These are phyloP conservation scores for Eira barbara DNA, from an alignment of 2,113 vertebrate species.

Conservation along the genomic window DNA sequence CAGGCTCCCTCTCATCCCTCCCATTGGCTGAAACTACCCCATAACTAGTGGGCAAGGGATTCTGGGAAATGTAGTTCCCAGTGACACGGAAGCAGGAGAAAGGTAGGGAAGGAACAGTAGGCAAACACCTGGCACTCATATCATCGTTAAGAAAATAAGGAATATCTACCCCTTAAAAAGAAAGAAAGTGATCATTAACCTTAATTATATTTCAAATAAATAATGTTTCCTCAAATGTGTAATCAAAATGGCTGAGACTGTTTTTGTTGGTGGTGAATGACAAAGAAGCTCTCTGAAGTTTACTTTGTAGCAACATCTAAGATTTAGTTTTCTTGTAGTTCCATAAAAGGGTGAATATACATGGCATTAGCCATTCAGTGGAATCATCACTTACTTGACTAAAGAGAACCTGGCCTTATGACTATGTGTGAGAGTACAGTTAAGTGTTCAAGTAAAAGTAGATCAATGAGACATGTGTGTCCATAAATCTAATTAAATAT, in stretches of 20 bases:
- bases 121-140: neutral
- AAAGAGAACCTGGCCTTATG: neutral
- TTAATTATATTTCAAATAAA: slow-evolving; percentile 22
- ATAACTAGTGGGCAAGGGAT: neutral
- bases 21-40: neutral
- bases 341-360: neutral
- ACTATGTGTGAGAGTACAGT: neutral
- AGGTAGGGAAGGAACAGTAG: neutral
- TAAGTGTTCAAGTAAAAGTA: neutral
- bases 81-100: neutral
- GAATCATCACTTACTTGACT: neutral
- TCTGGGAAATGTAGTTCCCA: neutral
- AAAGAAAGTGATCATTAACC: neutral
- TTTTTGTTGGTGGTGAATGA: neutral
- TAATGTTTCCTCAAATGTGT: neutral
- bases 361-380: neutral
- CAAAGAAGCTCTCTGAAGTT: neutral
- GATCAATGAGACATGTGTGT: neutral
- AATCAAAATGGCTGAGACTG: neutral
- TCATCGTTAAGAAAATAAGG: neutral
- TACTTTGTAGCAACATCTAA: neutral
- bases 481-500: neutral
- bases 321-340: neutral
- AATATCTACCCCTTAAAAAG: neutral
- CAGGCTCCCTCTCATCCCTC: neutral